phyloP scores from a whole-genome alignment of 2,113 vertebrate species.

The Numida meleagris region DNA sequence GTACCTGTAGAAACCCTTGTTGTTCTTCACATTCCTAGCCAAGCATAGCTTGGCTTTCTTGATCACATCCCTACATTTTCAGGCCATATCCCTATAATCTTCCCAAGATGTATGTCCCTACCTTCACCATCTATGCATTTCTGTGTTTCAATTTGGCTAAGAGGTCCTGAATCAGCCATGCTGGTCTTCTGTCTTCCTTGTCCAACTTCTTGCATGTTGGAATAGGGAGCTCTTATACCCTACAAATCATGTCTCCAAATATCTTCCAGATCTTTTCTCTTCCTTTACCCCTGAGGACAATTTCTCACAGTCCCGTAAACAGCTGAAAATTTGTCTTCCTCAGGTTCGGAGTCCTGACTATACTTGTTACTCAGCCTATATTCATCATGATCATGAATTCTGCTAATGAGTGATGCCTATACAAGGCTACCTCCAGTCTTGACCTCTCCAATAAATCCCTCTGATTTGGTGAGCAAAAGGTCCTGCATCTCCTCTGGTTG shows the following conservation, averaged over 20 bases:
- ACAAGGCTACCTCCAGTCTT: not conserved
- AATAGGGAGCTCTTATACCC: not conserved
- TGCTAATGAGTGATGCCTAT: not conserved
- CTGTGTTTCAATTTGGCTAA: not conserved
- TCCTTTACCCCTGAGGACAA: not conserved
- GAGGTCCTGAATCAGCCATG: not conserved
- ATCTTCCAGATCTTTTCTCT: not conserved
- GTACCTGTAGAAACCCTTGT: not conserved
- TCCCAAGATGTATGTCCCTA: not conserved
- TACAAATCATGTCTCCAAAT: not conserved
- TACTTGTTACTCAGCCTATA: not conserved
- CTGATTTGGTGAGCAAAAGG: not conserved
- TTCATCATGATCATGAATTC: not conserved
- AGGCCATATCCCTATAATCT: not conserved
- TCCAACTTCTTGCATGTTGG: not conserved
- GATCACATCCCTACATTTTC: not conserved
- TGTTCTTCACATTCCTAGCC: no score
- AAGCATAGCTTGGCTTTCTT: not conserved
- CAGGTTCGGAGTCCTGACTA: not conserved
- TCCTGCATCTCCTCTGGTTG: not conserved
- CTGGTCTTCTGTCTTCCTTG: not conserved
- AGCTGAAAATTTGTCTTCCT: not conserved
- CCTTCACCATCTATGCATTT: not conserved
- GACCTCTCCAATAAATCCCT: not conserved
- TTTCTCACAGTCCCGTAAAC: not conserved